These are phyloP conservation scores for Onychomys leucogaster DNA, from an alignment of 2,797 vertebrate species.

Conservation along the genomic window DNA sequence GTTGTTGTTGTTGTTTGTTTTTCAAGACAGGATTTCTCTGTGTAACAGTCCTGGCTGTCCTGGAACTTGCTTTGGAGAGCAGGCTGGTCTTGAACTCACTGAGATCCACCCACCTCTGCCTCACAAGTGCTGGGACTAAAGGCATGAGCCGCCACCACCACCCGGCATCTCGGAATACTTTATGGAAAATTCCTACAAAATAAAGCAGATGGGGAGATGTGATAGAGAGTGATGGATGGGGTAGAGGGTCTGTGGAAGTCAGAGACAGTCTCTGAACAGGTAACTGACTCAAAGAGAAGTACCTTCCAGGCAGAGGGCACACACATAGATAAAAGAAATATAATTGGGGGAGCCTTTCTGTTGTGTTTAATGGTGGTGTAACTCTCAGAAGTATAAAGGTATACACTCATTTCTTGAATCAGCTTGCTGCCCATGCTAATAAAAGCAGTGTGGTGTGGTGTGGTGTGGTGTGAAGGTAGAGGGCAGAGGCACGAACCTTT, in stretches of 20 bases:
- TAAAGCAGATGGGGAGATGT: neutral
- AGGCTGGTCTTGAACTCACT: too few species aligned
- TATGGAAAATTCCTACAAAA: neutral
- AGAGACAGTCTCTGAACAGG: neutral
- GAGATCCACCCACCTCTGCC: too few species aligned
- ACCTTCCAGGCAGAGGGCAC: neutral
- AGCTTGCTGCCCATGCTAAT: neutral
- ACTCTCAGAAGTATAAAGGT: constrained; percentile 15
- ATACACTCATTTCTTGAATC: constrained; percentile 16
- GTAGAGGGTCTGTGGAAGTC: neutral
- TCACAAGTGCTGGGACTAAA: too few species aligned
- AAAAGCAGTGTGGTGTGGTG: neutral
- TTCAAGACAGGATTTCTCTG: too few species aligned
- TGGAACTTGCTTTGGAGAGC: too few species aligned
- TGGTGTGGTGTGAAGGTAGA: neutral
- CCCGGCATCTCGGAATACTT: neutral
- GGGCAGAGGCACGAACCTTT: neutral
- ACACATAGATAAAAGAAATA: neutral
- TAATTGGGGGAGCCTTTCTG: neutral
- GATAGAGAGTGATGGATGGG: neutral
- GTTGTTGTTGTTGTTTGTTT: too few species aligned
- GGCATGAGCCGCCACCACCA: too few species aligned
- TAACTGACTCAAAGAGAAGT: neutral
- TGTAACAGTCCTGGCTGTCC: too few species aligned
- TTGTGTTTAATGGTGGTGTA: neutral